Evolutionary conservation across 2,888 invertebrate genomes (phyloP).

Genomic region (Griposia aprilina): DNA sequence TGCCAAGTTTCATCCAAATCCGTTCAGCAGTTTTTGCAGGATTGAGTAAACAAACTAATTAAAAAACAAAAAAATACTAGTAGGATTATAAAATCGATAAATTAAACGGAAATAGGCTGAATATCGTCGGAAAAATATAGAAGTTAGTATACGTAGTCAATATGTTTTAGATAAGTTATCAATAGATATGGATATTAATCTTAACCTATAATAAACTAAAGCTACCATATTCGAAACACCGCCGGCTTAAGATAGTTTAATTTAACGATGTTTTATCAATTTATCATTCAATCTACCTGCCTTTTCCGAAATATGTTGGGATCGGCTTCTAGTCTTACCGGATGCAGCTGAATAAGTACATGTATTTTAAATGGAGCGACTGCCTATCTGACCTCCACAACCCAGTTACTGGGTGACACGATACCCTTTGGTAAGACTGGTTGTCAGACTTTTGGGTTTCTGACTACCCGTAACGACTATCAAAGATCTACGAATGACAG

Average conservation of each 20-base stretch:
- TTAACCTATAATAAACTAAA: slow-evolving; percentile 20
- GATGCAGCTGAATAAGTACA: background rate
- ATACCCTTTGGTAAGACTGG: background rate
- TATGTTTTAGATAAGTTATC: slow-evolving; percentile 20
- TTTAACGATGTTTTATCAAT: slow-evolving; percentile 19
- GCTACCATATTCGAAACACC: slow-evolving; percentile 20
- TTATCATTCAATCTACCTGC: background rate
- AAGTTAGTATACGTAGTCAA: background rate
- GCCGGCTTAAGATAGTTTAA: slow-evolving; percentile 21
- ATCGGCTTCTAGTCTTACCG: background rate
- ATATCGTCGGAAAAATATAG: background rate
- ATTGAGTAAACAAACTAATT: no score
- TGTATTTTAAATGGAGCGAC: background rate
- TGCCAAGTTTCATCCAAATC: no score
- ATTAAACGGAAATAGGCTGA: background rate
- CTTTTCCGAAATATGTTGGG: background rate
- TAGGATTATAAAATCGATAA: background rate
- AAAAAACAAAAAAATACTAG: no score
- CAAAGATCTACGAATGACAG: background rate
- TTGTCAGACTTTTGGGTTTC: background rate
- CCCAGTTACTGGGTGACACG: background rate
- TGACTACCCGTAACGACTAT: background rate
- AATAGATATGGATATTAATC: slow-evolving; percentile 22
- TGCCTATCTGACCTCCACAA: background rate
- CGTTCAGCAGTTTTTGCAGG: no score